Evolutionary conservation across 1,140 invertebrate genomes (phyloP).

Genomic region (Potamilus streckersoni): DNA sequence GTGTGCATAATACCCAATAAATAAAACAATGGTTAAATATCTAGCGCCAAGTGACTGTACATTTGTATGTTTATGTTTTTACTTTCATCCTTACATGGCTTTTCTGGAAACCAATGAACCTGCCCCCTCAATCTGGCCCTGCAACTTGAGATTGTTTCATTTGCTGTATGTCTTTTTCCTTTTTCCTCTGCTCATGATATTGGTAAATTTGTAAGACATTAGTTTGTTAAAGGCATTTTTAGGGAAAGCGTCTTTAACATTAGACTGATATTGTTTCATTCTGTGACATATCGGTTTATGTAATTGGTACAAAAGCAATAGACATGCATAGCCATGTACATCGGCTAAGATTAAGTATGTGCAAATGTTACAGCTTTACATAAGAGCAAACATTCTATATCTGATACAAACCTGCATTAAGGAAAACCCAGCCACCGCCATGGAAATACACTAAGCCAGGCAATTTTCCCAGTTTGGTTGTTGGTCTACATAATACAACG

Average conservation of each 20-base stretch:
- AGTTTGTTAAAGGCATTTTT: too few species aligned
- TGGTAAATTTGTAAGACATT: too few species aligned
- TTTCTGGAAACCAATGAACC: too few species aligned
- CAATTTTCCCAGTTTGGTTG: background rate
- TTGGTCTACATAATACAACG: slow-evolving; percentile 33
- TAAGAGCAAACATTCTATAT: background rate
- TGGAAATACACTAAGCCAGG: slow-evolving; percentile 33
- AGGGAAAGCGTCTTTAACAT: background rate
- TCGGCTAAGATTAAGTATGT: background rate
- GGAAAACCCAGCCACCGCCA: slow-evolving; percentile 33
- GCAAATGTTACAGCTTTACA: background rate
- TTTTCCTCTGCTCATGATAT: too few species aligned
- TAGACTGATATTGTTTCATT: background rate
- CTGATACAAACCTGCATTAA: slow-evolving; percentile 21
- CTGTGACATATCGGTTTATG: background rate
- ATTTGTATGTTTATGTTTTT: too few species aligned
- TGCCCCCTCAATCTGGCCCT: too few species aligned
- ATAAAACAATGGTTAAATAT: too few species aligned
- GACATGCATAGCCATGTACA: background rate
- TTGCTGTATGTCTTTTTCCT: too few species aligned
- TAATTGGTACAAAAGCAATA: background rate
- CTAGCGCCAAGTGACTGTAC: too few species aligned
- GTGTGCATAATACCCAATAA: too few species aligned
- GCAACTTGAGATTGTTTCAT: too few species aligned
- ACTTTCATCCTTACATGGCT: too few species aligned